These are phyloP conservation scores for Eilema sororculum DNA, from an alignment of 2,888 invertebrate genomes.

Conservation along the genomic window DNA sequence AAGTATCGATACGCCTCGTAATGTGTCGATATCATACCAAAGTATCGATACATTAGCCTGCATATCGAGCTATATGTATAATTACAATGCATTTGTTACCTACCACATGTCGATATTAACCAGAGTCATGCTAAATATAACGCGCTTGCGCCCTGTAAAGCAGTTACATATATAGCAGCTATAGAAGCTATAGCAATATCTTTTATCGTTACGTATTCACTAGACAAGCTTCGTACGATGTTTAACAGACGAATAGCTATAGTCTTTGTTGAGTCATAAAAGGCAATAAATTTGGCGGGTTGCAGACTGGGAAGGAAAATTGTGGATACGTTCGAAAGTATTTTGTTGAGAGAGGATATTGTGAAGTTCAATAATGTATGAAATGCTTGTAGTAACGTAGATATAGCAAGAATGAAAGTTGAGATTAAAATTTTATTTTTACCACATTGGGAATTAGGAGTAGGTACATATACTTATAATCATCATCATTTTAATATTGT, in stretches of 20 bases:
- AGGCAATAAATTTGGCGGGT: not conserved
- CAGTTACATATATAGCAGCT: too few relatives aligned
- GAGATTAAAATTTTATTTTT: too few relatives aligned
- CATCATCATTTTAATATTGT: not conserved
- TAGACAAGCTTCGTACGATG: constrained; percentile 2
- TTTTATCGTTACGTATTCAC: not conserved
- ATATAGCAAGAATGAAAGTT: not conserved
- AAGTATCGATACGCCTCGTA: too few relatives aligned
- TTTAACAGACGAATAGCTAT: not conserved
- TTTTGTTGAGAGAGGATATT: too few relatives aligned
- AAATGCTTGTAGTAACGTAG: not conserved
- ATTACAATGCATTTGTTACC: constrained; percentile 18
- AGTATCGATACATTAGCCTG: not conserved
- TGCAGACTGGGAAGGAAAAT: too few relatives aligned
- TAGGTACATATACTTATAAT: not conserved
- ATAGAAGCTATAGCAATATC: not conserved
- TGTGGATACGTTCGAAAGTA: too few relatives aligned
- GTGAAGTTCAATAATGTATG: too few relatives aligned
- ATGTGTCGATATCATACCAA: too few relatives aligned
- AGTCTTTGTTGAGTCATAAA: not conserved
- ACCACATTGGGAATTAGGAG: too few relatives aligned
- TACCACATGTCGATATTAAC: not conserved
- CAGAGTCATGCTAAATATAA: constrained; percentile 14
- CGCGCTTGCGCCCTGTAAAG: not conserved
- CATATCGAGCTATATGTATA: constrained; percentile 4